phyloP scores from a whole-genome alignment of 2,797 vertebrate species.

The Pterois miles region DNA sequence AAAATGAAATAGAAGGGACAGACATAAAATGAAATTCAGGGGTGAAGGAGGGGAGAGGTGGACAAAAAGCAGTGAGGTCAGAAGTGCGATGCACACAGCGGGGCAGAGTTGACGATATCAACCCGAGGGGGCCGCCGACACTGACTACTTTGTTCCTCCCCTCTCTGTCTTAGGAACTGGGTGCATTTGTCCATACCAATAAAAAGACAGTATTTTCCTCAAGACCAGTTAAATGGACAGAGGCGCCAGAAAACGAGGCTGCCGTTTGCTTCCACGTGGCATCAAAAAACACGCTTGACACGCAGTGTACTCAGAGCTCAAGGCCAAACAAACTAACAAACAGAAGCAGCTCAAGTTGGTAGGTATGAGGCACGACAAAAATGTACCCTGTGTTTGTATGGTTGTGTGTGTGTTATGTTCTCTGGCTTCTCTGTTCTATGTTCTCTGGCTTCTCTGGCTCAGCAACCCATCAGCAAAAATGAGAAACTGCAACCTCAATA shows the following conservation, averaged over 20 bases:
- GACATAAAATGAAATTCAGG: slow-evolving; percentile 5
- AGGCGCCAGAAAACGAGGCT: slow-evolving; percentile 1
- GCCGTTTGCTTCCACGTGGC: background rate
- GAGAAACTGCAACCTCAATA: background rate
- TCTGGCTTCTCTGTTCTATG: background rate
- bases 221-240: background rate
- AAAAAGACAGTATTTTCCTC: slow-evolving; percentile 12
- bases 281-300: background rate
- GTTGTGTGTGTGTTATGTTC: background rate
- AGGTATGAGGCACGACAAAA: background rate
- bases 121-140: slow-evolving; percentile 20
- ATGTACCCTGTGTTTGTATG: background rate
- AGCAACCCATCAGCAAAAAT: background rate
- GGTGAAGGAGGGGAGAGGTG: slow-evolving; percentile 14
- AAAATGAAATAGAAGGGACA: slow-evolving; percentile 15
- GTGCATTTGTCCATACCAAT: slow-evolving; percentile 6
- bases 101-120: slow-evolving; percentile 21
- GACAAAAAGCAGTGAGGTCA: slow-evolving; percentile 45
- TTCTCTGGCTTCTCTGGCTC: background rate
- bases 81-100: slow-evolving; percentile 29
- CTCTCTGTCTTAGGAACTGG: background rate
- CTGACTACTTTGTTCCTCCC: slow-evolving; percentile 14
- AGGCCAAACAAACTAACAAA: slow-evolving; percentile 12
- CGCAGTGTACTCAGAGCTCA: background rate
- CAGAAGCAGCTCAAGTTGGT: background rate